Conservation (phyloP, 2,797 vertebrate species). For the Podargus strigoides region DNA sequence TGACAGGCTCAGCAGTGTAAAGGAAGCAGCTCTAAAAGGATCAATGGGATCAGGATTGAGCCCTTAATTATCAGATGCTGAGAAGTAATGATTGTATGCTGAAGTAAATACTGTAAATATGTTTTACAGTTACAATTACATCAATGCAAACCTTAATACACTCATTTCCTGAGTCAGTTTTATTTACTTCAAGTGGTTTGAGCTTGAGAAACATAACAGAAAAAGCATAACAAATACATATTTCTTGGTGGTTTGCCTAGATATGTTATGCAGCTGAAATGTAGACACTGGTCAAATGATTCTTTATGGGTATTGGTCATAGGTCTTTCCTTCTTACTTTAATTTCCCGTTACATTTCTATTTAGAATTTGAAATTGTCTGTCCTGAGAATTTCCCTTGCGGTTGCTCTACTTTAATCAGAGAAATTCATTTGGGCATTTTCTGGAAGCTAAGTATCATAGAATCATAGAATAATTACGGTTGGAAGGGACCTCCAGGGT, state of each 20-base stretch:
- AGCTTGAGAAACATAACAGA: not conserved
- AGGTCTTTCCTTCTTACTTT: conserved; percentile 25
- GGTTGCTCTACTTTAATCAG: not conserved
- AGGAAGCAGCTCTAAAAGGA: not conserved
- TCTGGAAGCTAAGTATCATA: not conserved
- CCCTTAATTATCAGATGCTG: not conserved
- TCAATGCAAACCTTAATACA: not conserved
- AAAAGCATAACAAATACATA: conserved; percentile 14
- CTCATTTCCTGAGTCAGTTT: not conserved
- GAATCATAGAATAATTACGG: no score
- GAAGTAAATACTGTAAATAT: not conserved
- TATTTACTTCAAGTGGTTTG: conserved; percentile 25
- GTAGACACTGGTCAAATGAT: conserved; percentile 26
- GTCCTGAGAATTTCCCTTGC: conserved; percentile 41
- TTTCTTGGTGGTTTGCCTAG: conserved; percentile 45
- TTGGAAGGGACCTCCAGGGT: no score
- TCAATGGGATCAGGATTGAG: not conserved
- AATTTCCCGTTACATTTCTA: conserved; percentile 52
- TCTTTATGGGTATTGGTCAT: conserved; percentile 35
- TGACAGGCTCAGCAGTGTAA: not conserved
- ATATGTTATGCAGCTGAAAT: conserved; percentile 30
- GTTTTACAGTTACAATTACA: not conserved
- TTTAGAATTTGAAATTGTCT: conserved; percentile 34
- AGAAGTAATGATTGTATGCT: not conserved
- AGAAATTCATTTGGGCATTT: conserved; percentile 42